Evolutionary conservation across 1,140 invertebrate genomes (phyloP).

Genomic region (Camponotus pennsylvanicus): DNA sequence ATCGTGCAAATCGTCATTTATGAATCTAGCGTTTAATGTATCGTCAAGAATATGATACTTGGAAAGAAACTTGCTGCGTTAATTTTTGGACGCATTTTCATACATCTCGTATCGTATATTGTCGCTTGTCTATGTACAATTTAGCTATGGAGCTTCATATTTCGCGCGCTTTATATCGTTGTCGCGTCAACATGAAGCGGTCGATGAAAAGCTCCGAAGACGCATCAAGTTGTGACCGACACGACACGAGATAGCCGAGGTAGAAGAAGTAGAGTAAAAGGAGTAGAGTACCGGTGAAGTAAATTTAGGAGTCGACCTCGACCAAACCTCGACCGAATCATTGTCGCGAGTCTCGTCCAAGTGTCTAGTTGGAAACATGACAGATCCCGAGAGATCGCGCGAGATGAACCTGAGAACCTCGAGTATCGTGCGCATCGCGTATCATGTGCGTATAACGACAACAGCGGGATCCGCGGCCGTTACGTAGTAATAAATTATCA

Average conservation of each 20-base stretch:
- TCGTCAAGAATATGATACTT: neutral
- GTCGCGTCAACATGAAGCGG: neutral
- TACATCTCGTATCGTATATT: neutral
- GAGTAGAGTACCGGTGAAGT: neutral
- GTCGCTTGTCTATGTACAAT: neutral
- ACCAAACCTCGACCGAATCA: neutral
- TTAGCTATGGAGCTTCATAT: neutral
- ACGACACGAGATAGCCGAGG: neutral
- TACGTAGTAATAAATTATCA: too few species aligned
- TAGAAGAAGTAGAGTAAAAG: neutral
- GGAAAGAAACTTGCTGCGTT: neutral
- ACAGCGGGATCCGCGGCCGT: too few species aligned
- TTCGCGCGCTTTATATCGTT: conserved; percentile 7
- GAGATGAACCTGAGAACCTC: conserved; percentile 65
- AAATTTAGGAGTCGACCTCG: conserved; percentile 28
- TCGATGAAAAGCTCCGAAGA: conserved; percentile 24
- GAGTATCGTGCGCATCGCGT: conserved; percentile 77
- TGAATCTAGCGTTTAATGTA: conserved; percentile 86
- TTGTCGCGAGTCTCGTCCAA: neutral
- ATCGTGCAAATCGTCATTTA: conserved; percentile 95
- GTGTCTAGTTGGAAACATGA: conserved; percentile 32
- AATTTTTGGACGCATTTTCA: neutral
- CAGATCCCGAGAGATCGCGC: conserved; percentile 5
- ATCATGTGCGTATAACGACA: conserved; percentile 75
- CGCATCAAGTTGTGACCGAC: conserved; percentile 1